phyloP scores from a whole-genome alignment of 2,113 vertebrate species.

The Oreocharis arfaki region DNA sequence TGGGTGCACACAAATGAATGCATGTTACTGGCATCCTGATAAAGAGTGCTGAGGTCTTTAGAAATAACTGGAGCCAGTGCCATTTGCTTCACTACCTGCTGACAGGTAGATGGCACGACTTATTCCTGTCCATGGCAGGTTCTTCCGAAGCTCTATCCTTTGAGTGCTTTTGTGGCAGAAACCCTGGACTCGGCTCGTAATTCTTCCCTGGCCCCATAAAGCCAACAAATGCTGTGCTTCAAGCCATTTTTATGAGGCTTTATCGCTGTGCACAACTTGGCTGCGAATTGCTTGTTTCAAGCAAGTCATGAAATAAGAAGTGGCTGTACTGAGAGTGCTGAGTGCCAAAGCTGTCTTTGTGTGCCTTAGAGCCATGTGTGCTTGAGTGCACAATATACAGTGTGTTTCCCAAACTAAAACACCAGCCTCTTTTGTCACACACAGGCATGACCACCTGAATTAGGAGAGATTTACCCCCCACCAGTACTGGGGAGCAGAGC shows the following conservation, averaged over 20 bases:
- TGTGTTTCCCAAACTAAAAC: background rate
- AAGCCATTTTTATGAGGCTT: background rate
- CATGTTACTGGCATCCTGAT: background rate
- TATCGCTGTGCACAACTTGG: background rate
- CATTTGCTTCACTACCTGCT: background rate
- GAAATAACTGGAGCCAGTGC: background rate
- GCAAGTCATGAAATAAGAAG: background rate
- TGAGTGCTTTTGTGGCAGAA: background rate
- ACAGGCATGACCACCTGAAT: background rate
- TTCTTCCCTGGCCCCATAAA: background rate
- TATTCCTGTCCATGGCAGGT: background rate
- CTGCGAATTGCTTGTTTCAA: background rate
- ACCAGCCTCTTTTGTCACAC: background rate
- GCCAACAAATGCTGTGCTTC: background rate
- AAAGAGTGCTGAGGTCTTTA: background rate
- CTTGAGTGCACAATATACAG: rapidly evolving
- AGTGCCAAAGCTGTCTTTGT: background rate
- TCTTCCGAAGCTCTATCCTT: background rate
- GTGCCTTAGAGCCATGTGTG: background rate
- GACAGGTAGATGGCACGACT: background rate
- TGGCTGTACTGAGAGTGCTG: background rate
- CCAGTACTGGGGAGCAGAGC: background rate
- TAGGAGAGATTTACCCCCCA: background rate
- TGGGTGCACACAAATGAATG: background rate
- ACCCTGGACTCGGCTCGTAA: rapidly evolving